Evolutionary conservation across 2,888 invertebrate genomes (phyloP).

Genomic region (Mythimna albipuncta): DNA sequence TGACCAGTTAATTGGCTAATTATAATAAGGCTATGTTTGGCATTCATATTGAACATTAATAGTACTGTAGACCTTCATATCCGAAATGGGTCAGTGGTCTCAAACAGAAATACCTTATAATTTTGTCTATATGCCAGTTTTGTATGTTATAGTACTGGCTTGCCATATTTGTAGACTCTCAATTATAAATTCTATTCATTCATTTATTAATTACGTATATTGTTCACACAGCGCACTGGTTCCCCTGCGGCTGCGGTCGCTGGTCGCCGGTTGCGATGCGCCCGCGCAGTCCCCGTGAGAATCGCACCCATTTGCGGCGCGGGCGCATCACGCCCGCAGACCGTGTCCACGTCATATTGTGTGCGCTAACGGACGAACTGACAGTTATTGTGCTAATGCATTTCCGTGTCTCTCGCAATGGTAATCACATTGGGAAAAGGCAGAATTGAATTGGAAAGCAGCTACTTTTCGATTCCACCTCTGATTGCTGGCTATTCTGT

Average conservation of each 20-base stretch:
- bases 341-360: slow-evolving; percentile 72
- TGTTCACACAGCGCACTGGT: slow-evolving; percentile 35
- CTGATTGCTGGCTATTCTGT: slow-evolving; percentile 52
- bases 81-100: not conserved
- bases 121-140: not conserved
- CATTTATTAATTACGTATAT: slow-evolving; percentile 26
- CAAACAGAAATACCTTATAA: not conserved
- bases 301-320: slow-evolving; percentile 74
- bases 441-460: slow-evolving; percentile 62
- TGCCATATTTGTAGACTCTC: slow-evolving; percentile 11
- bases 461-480: slow-evolving; percentile 55
- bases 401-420: slow-evolving; percentile 70
- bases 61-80: not conserved
- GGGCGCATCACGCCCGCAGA: slow-evolving; percentile 71
- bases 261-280: slow-evolving; percentile 23
- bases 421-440: slow-evolving; percentile 62
- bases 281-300: slow-evolving; percentile 74
- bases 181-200: slow-evolving; percentile 28
- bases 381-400: slow-evolving; percentile 79
- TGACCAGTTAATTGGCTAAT: slow-evolving; percentile 20
- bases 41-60: not conserved
- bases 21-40: slow-evolving; percentile 18
- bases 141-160: not conserved
- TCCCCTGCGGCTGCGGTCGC: slow-evolving; percentile 44
- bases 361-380: slow-evolving; percentile 73